Evolutionary conservation across 2,113 vertebrate genomes (phyloP).

Genomic region (Emydura subglobosa): DNA sequence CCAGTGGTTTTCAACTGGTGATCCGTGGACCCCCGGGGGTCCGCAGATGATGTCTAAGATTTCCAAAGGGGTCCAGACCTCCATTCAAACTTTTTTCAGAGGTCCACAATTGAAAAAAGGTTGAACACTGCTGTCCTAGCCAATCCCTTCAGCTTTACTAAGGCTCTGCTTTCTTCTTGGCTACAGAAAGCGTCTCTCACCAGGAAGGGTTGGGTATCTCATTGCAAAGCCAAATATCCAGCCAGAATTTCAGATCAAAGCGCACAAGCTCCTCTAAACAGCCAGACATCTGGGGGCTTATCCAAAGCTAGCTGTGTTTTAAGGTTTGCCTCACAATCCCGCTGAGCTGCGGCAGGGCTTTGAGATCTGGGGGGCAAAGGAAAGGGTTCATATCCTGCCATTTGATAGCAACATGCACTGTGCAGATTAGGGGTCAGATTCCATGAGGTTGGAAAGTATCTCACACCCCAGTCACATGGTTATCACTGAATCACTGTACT

Average conservation of each 20-base stretch:
- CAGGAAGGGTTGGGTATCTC: background rate
- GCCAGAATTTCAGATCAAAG: background rate
- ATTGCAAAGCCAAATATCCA: background rate
- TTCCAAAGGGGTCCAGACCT: background rate
- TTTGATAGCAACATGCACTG: background rate
- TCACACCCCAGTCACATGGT: background rate
- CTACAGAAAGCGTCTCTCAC: background rate
- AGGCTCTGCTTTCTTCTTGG: background rate
- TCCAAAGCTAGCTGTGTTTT: background rate
- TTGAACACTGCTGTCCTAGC: background rate
- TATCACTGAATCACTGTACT: background rate
- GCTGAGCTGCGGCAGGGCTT: background rate
- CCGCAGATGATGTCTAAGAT: background rate
- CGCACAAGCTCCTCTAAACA: background rate
- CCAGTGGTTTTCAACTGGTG: background rate
- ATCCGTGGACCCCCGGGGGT: background rate
- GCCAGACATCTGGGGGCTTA: background rate
- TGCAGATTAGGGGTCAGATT: background rate
- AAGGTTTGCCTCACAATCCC: background rate
- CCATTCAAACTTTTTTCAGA: background rate
- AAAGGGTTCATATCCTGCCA: constrained; percentile 1
- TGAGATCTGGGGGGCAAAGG: background rate
- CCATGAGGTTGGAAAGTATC: background rate
- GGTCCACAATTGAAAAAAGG: background rate
- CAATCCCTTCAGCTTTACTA: background rate